These are phyloP conservation scores for Protonibea diacanthus DNA, from an alignment of 2,797 vertebrate genomes.

Conservation along the genomic window DNA sequence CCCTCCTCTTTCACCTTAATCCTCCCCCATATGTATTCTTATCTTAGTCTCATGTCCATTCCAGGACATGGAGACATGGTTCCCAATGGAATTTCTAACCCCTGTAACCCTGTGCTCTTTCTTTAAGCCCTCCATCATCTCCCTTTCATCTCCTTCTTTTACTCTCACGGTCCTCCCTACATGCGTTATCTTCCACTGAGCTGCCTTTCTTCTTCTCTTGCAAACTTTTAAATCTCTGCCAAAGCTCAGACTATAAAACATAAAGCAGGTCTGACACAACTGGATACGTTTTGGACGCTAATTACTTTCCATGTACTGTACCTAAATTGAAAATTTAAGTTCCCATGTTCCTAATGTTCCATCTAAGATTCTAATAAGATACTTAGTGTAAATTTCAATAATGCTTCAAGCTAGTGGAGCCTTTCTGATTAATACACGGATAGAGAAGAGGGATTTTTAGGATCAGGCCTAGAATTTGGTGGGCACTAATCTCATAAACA, in stretches of 20 bases:
- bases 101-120: slow-evolving; percentile 45
- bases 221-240: slow-evolving; percentile 49
- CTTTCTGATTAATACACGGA: slow-evolving; percentile 46
- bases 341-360: slow-evolving; percentile 30
- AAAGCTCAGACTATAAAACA: slow-evolving; percentile 29
- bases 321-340: slow-evolving; percentile 57
- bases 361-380: slow-evolving; percentile 55
- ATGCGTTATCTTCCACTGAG: slow-evolving; percentile 23
- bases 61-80: slow-evolving; percentile 63
- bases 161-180: slow-evolving; percentile 21
- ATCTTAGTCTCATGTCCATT: slow-evolving; percentile 44
- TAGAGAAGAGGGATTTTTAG: slow-evolving; percentile 23
- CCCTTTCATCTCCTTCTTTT: slow-evolving; percentile 37
- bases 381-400: slow-evolving; percentile 45
- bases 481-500: slow-evolving; percentile 14
- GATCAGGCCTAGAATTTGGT: slow-evolving; percentile 15
- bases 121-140: slow-evolving; percentile 65
- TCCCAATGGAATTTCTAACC: slow-evolving; percentile 68
- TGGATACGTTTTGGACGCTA: slow-evolving; percentile 34
- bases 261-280: slow-evolving; percentile 31
- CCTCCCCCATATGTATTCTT: slow-evolving; percentile 47
- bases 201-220: slow-evolving; percentile 28
- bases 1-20: slow-evolving; percentile 56
- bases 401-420: slow-evolving; percentile 47
- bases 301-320: slow-evolving; percentile 40